Evolutionary conservation across 2,113 vertebrate species (phyloP).

Genomic region (Eulacestoma nigropectus): DNA sequence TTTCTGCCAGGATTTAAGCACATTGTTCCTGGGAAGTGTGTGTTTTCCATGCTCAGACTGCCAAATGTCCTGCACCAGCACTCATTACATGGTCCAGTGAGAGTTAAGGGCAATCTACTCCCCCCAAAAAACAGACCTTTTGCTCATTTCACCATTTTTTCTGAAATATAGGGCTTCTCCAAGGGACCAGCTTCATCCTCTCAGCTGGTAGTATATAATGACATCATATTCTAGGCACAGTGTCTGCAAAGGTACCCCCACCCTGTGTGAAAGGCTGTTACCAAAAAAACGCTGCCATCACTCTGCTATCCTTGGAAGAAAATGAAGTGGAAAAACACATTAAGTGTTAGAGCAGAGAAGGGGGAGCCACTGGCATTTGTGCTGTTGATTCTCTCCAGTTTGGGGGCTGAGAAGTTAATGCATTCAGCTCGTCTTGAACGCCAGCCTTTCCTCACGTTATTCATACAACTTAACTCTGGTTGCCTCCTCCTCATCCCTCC

Average conservation of each 20-base stretch:
- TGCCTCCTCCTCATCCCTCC: slow-evolving; percentile 28
- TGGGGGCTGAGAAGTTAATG: slow-evolving; percentile 32
- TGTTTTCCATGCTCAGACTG: slow-evolving; percentile 2
- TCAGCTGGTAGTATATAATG: neutral
- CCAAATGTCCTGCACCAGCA: neutral
- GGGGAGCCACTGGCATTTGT: neutral
- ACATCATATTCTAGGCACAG: neutral
- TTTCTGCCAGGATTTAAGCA: slow-evolving; percentile 4
- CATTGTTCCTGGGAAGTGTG: neutral
- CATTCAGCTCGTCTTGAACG: slow-evolving; percentile 31
- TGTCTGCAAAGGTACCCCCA: neutral
- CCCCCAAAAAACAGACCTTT: neutral
- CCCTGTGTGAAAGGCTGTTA: neutral
- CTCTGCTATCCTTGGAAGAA: neutral
- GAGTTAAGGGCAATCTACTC: neutral
- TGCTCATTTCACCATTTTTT: slow-evolving; percentile 3
- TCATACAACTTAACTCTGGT: slow-evolving; percentile 31
- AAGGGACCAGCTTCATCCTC: neutral
- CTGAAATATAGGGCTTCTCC: neutral
- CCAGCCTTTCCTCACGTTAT: slow-evolving; percentile 18
- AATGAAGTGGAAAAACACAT: neutral
- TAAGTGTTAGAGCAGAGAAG: neutral
- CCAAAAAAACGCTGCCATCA: neutral
- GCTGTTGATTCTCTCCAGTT: neutral
- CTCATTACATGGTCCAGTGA: neutral